These are phyloP conservation scores for Holothuria glaberrima DNA, from an alignment of 35 echinoderm and acorn worm genomes.

Conservation along the genomic window DNA sequence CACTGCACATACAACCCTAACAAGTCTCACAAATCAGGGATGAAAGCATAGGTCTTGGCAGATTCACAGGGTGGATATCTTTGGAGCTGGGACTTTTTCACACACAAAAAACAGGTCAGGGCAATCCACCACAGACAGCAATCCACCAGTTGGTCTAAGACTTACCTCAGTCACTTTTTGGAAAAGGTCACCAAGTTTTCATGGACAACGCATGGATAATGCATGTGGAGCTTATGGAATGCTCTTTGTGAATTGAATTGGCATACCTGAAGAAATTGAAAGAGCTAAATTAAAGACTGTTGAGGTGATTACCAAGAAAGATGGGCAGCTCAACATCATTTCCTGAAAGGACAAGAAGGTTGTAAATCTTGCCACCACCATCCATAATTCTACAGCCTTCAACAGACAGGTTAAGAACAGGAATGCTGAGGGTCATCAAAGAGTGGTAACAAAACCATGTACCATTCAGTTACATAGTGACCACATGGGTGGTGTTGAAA, in stretches of 20 bases:
- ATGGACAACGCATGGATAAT: conserved; percentile 26
- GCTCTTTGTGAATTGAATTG: not conserved
- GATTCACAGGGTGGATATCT: conserved; percentile 37
- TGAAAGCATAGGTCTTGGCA: conserved; percentile 31
- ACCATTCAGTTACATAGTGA: not conserved
- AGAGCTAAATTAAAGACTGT: not conserved
- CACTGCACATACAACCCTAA: conserved; percentile 1
- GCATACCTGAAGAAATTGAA: conserved; percentile 26
- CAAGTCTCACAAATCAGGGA: conserved; percentile 32
- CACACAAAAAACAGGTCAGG: not conserved
- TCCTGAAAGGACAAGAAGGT: not conserved
- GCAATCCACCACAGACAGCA: not conserved
- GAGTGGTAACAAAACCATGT: conserved; percentile 10
- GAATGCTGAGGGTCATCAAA: not conserved
- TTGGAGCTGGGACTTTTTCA: not conserved
- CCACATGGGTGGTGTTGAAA: conserved; percentile 42
- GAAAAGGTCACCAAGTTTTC: not conserved
- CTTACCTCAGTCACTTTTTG: not conserved
- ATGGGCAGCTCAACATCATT: not conserved
- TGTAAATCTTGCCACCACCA: conserved; percentile 12
- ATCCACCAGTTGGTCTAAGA: not conserved
- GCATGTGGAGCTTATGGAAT: not conserved
- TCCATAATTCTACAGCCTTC: conserved; percentile 15
- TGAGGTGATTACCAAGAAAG: not conserved
- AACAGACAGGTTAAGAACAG: not conserved